Percentiles rank a stretch among this genome's conserved stretches.
phyloP scores from a whole-genome alignment of 1,140 invertebrate genomes.

The honey bee (Apis mellifera) region Amel_HAv3.1 CM009944.2:4452001-4452500 shows the following conservation, averaged over 20 bases:
- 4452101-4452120: constrained; percentile 60
- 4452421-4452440: too few species aligned
- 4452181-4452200: constrained; percentile 49
- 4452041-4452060: constrained; percentile 82
- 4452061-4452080: constrained; percentile 76
- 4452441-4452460: too few species aligned
- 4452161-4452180: constrained; percentile 31
- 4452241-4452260: constrained; percentile 3
- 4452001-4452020: constrained; percentile 73
- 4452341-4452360: too few species aligned
- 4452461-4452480: too few species aligned
- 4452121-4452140: constrained; percentile 5
- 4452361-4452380: too few species aligned
- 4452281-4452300: too few species aligned
- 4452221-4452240: neutral
- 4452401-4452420: too few species aligned
- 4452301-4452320: neutral
- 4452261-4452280: neutral
- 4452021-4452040: constrained; percentile 77
- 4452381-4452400: too few species aligned
- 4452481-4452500: too few species aligned
- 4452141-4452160: constrained; percentile 1
- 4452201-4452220: constrained; percentile 21
- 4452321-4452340: too few species aligned
- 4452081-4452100: constrained; percentile 79